Base-by-base conservation (phyloP, 2,888 invertebrate genomes). In the Rhodophaea formosa region DNA sequence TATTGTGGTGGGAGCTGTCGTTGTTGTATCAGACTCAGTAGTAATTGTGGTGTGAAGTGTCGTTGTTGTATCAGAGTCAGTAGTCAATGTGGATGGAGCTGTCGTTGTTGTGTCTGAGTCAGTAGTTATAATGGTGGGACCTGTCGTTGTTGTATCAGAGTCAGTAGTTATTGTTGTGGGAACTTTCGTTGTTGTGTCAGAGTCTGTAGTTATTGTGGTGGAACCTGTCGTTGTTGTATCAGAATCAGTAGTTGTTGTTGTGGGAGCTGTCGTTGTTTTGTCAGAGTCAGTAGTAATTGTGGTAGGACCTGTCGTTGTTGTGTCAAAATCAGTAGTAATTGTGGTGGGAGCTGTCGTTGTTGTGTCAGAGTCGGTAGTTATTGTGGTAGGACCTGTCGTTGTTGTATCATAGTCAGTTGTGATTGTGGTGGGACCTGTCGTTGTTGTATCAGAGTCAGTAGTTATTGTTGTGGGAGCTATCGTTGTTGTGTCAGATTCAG, bases 201-300 rank as follows among this genome's bases (percentile, higher is more conserved):
- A 23, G 45, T 61, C 59, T 1, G 58, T 46, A 0, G 58, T 59
- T 0, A 53, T 12, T 14, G 57, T 56, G 5, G 59, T 56, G 0
- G 60, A 56, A 42, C 23, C n/a, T 8, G 14, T 17, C 0, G 14
- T 51, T 14, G 32, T 53, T 1, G 44, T 23, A 6, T 15, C 7
- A n/a, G 15, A n/a, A 43, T 42, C 53, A 1, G 53, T 53, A 3
- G 49, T 29, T 8, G 17, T 39, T 52, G 52, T 52, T 1, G 52
- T 39, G 3, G 32, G 15, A 39, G 17, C 8, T 1, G 15, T 23
- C 1, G 14, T 39, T 39, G 32, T 49, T 7, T 30, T 49, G 2
- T 12, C 3, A 14, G 29, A 8, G 29, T 12, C 15, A 7, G 23
- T 43, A 14, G 43, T 43, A 7, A 7, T 43, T 45, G 45, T 45